These are phyloP conservation scores for Rhipidura dahli DNA, from an alignment of 2,113 vertebrate genomes.

Conservation along the genomic window DNA sequence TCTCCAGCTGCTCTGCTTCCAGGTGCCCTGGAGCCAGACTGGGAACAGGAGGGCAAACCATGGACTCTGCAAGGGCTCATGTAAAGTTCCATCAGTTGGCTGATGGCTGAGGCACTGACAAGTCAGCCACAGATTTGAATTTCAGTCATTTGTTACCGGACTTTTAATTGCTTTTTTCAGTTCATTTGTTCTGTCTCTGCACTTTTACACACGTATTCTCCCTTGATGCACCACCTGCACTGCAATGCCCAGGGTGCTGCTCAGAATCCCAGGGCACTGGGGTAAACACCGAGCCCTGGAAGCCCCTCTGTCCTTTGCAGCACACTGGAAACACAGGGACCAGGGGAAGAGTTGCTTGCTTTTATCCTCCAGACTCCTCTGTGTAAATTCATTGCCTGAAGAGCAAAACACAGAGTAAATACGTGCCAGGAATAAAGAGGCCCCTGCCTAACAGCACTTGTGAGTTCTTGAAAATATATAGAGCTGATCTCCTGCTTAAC, in stretches of 20 bases:
- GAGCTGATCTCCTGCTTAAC: background rate
- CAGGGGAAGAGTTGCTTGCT: background rate
- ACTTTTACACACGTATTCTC: background rate
- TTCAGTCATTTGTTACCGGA: background rate
- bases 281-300: background rate
- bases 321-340: background rate
- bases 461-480: background rate
- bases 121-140: background rate
- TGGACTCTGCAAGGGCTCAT: background rate
- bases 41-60: background rate
- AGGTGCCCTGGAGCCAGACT: background rate
- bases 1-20: background rate
- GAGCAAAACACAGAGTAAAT: background rate
- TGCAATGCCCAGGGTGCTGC: background rate
- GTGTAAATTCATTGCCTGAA: background rate
- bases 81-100: background rate
- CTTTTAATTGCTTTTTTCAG: no score
- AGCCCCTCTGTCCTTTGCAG: background rate
- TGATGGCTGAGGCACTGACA: background rate
- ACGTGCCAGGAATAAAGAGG: background rate
- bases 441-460: background rate
- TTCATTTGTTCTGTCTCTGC: background rate
- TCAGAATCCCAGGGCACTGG: background rate
- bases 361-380: background rate
- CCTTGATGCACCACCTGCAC: background rate